Base-by-base conservation (phyloP, 2,113 vertebrate genomes). In the Gallinago paraguaiae region DNA sequence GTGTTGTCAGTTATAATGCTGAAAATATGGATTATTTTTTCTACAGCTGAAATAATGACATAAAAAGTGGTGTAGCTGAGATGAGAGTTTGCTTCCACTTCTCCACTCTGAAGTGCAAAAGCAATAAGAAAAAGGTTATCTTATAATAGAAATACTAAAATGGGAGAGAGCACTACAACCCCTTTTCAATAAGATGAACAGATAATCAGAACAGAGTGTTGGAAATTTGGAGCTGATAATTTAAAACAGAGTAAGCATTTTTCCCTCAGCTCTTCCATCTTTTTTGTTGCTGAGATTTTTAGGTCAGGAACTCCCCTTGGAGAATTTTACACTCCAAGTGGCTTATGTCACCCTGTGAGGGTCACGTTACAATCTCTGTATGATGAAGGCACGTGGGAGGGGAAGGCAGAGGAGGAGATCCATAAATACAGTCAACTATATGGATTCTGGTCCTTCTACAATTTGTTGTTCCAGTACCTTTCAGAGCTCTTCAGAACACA, bases 321-420 rank as follows among this genome's bases (percentile, higher is more conserved):
- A 95, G 90, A 92, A 90, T 93, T 91, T 88, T 88, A 54, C n/a
- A 74, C 67, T 91, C 54, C 37, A 67, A 65, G 91, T 41, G 30
- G 45, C n/a, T 90, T 63, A 43, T 50, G 22, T 39, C 13, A 13
- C 54, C 61, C 54, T 70, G 22, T 41, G 79, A 72, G 83, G 31
- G 65, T 64, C 22, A 9, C n/a, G 27, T 79, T 85, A 74, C 63
- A 50, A 45, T 45, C 22, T 87, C 57, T 68, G 8, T 41, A 37
- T 25, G 71, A 86, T 78, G 64, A 92, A 90, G 31, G 46, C 0
- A 0, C 1, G 1, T 24, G n/a, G 70, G 81, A 91, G 46, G 30
- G 41, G n/a, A 77, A 88, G 22, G n/a, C 59, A 90, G 67, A 65
- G 53, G 65, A 93, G 27, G 24, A 57, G 86, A 85, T 85, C 65